Evolutionary conservation across 2,797 vertebrate species (phyloP).

Genomic region (Bovichtus diacanthus): DNA sequence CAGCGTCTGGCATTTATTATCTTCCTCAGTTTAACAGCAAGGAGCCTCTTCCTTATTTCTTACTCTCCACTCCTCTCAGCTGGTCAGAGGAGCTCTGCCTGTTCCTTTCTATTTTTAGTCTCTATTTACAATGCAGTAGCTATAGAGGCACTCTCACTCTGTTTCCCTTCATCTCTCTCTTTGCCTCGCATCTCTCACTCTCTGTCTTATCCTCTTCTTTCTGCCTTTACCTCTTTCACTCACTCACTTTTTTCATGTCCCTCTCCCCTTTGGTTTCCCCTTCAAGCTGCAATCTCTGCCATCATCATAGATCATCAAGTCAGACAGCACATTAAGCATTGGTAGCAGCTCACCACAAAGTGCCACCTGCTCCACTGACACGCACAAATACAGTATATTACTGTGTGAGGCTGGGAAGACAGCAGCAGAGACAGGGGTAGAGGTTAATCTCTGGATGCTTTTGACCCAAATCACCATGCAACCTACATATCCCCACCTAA

Average conservation of each 20-base stretch:
- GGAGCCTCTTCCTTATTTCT: slow-evolving; percentile 47
- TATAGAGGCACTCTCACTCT: slow-evolving; percentile 65
- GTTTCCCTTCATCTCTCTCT: slow-evolving; percentile 50
- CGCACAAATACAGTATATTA: slow-evolving; percentile 8
- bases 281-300: not conserved
- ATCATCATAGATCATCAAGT: slow-evolving; percentile 7
- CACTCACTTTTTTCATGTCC: not conserved
- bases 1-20: slow-evolving; percentile 49
- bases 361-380: slow-evolving; percentile 36
- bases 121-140: slow-evolving; percentile 80
- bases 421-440: slow-evolving; percentile 43
- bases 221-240: not conserved
- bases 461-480: slow-evolving; percentile 81
- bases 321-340: slow-evolving; percentile 42
- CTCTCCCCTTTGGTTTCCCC: slow-evolving; percentile 15
- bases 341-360: slow-evolving; percentile 23
- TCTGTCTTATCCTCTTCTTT: not conserved
- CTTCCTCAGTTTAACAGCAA: slow-evolving; percentile 43
- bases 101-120: slow-evolving; percentile 81
- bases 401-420: slow-evolving; percentile 28
- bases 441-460: slow-evolving; percentile 79
- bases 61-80: slow-evolving; percentile 56
- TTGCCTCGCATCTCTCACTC: slow-evolving; percentile 19
- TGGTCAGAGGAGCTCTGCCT: slow-evolving; percentile 72
- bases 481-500: slow-evolving; percentile 75